These are phyloP conservation scores for Cerceris rybyensis DNA, from an alignment of 2,888 invertebrate genomes.

Conservation along the genomic window DNA sequence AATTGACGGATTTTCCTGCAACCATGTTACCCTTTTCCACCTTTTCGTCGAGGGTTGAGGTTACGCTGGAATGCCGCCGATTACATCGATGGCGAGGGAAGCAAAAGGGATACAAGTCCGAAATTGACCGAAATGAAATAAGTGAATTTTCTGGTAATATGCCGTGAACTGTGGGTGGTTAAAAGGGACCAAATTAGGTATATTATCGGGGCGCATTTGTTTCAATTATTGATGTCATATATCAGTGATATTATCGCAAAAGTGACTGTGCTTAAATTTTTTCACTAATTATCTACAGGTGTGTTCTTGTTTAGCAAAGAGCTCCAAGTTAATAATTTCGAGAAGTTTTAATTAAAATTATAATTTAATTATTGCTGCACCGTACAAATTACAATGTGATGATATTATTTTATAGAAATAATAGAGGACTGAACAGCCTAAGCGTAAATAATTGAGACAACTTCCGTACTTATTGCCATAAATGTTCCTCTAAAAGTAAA, in stretches of 20 bases:
- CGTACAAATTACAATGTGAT: too few species aligned
- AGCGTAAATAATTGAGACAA: too few species aligned
- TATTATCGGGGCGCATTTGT: neutral
- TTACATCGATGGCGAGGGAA: neutral
- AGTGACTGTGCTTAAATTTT: neutral
- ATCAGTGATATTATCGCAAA: neutral
- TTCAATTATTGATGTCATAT: slow-evolving; percentile 2
- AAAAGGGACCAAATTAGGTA: slow-evolving; percentile 17
- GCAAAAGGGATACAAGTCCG: slow-evolving; percentile 7
- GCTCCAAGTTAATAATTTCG: too few species aligned
- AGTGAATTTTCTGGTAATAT: slow-evolving; percentile 31
- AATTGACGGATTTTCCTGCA: slow-evolving; percentile 59
- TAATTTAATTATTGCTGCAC: too few species aligned
- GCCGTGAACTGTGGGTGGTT: neutral
- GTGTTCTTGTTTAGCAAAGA: too few species aligned
- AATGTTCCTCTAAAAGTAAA: too few species aligned
- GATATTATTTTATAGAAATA: too few species aligned
- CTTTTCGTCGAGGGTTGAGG: slow-evolving; percentile 4
- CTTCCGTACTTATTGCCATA: too few species aligned
- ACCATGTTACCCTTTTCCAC: slow-evolving; percentile 16
- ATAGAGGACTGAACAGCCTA: too few species aligned
- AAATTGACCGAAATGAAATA: slow-evolving; percentile 24
- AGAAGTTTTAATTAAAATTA: too few species aligned
- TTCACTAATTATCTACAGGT: neutral
- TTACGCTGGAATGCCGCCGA: slow-evolving; percentile 5